Conservation (phyloP, 92 coral and sea anemone species). For the Isaurus tuberculatus region DNA sequence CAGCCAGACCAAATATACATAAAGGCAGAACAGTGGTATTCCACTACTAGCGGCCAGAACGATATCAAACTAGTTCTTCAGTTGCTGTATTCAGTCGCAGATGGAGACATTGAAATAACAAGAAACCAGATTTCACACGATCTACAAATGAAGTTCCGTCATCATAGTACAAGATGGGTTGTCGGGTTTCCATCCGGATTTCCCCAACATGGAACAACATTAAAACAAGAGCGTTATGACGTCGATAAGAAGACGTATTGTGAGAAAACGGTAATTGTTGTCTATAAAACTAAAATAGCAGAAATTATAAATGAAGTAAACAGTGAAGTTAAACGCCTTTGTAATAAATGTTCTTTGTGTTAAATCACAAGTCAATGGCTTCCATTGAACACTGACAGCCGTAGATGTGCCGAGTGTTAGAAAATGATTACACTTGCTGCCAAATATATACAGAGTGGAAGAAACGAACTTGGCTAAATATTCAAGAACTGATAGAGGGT, state of each 20-base stretch:
- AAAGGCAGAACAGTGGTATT: slow-evolving; percentile 10
- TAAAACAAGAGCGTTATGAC: not conserved
- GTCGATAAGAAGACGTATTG: not conserved
- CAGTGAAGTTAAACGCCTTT: not conserved
- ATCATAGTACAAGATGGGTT: slow-evolving; percentile 8
- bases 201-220: not conserved
- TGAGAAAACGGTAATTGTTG: not conserved
- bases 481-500: no score
- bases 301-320: not conserved
- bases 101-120: not conserved
- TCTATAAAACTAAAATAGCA: not conserved
- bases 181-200: not conserved
- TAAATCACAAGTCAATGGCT: not conserved
- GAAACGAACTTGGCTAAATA: no score
- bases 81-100: not conserved
- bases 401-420: not conserved
- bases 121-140: slow-evolving; percentile 7
- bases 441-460: no score
- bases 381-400: not conserved
- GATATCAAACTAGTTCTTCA: not conserved
- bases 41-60: not conserved
- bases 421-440: no score
- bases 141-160: not conserved
- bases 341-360: not conserved
- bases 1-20: not conserved